phyloP scores from a whole-genome alignment of 1,140 invertebrate species.

The Aphaenogaster floridana region DNA sequence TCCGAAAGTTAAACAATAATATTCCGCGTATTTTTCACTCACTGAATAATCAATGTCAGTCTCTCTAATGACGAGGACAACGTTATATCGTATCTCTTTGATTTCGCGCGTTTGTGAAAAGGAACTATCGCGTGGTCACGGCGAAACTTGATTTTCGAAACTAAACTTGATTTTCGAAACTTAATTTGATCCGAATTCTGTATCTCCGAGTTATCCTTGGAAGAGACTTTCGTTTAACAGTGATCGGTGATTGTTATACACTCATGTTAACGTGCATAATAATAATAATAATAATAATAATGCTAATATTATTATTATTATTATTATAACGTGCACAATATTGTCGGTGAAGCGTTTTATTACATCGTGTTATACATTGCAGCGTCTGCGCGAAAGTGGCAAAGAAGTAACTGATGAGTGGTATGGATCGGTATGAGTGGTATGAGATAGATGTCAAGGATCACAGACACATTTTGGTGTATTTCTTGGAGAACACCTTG shows the following conservation, averaged over 20 bases:
- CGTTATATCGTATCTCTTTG: background rate
- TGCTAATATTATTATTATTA: too few species aligned
- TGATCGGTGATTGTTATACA: background rate
- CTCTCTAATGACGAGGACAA: background rate
- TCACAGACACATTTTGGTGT: conserved; percentile 65
- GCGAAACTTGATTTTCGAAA: background rate
- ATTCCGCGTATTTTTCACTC: background rate
- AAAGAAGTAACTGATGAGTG: background rate
- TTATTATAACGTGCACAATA: too few species aligned
- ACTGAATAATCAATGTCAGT: conserved; percentile 29
- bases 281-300: too few species aligned
- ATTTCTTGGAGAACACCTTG: conserved; percentile 57
- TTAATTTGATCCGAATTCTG: background rate
- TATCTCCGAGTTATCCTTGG: background rate
- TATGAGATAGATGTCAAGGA: conserved; percentile 43
- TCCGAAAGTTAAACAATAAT: conserved; percentile 37
- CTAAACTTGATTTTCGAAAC: too few species aligned
- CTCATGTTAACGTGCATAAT: background rate
- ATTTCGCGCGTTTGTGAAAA: background rate
- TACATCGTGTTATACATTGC: background rate
- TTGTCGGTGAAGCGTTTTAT: background rate
- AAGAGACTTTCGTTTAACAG: background rate
- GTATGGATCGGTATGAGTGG: conserved; percentile 4
- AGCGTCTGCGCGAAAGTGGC: background rate
- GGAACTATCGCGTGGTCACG: background rate